Evolutionary conservation across 2,797 vertebrate genomes (phyloP), one percentile per base, ranked within the genome.

Genomic region (Buphagus erythrorhynchus): DNA sequence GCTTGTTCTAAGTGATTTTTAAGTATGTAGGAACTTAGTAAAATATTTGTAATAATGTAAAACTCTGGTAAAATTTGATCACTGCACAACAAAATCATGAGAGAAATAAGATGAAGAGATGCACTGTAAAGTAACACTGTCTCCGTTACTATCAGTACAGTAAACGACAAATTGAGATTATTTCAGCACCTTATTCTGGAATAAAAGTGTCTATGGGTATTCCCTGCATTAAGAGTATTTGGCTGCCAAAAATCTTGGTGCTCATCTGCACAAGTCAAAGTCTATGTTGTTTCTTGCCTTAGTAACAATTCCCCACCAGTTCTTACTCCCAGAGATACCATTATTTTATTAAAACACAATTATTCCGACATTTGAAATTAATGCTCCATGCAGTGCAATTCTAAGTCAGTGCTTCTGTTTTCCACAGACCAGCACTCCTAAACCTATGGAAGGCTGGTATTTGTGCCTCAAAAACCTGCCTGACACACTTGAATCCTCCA

Each of bases 1-100:
- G 2, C 8, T 71, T 51, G 15, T n/a, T 45, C 18, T 18, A 55
- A 28, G 13, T 25, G 6, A 73, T 36, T 38, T 16, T 62, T 66
- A 77, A 54, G 25, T 22, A 68, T 0, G 4, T 9, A 54, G 21
- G 8, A 52, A 66, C 1, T 6, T 1, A 86, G 5, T 7, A 35
- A 28, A 76, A 51, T 6, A 10, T 4, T 17, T 22, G 17, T 12
- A n/a, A 17, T 12, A 42, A 11, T 4, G 58, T 3, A 28, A 55
- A 68, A 46, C 12, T n/a, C 20, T 1, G 4, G 5, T 36, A 43
- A 62, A 28, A 35, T 19, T 5, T 12, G 31, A 21, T 35, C 21
- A 42, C 11, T 42, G 15, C 9, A 49, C 5, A 48, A 31, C 26
- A 36, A 14, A 66, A 45, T 5, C 13, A 48, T 0, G 2, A 59